Percentiles rank a stretch among this genome's conserved stretches.
phyloP scores from a whole-genome alignment of 2,113 vertebrate genomes.

The Misgurnus anguillicaudatus region DNA sequence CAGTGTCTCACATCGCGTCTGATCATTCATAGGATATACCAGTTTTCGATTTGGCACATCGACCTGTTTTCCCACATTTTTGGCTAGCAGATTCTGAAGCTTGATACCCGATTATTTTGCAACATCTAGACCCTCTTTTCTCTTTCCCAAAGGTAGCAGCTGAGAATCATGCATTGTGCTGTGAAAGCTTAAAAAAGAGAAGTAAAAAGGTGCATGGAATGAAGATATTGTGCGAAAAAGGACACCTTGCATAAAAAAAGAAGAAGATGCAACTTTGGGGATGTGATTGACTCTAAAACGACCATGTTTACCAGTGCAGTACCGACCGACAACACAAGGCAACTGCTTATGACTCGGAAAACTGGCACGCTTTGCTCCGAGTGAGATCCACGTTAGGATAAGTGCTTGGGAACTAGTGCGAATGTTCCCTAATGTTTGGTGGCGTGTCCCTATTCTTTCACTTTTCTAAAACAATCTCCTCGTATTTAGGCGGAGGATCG shows the following conservation, averaged over 20 bases:
- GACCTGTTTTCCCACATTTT: background rate
- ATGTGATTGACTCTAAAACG: background rate
- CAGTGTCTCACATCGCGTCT: background rate
- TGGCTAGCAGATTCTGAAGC: background rate
- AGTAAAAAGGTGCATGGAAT: background rate
- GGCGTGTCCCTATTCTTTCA: slow-evolving; percentile 41
- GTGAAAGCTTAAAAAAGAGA: background rate
- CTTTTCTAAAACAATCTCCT: slow-evolving; percentile 82
- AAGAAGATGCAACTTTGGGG: background rate
- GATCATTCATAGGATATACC: slow-evolving; percentile 9
- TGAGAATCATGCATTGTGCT: no score
- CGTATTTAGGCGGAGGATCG: slow-evolving; percentile 86
- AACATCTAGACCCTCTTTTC: no score
- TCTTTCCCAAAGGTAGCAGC: background rate
- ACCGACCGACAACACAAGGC: slow-evolving; percentile 1
- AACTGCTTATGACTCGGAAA: slow-evolving; percentile 1
- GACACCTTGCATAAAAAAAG: slow-evolving; percentile 6
- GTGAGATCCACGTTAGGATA: background rate
- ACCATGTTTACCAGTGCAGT: slow-evolving; percentile 27
- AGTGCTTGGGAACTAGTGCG: slow-evolving; percentile 21
- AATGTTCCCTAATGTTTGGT: background rate
- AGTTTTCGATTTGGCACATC: slow-evolving; percentile 16
- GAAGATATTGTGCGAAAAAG: background rate
- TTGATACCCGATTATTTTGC: background rate
- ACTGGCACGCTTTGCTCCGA: background rate